A percentile compares a stretch with the other conserved stretches of the same genome.
Conservation (phyloP, 1,140 invertebrate genomes). For the Pararge aegeria region DNA sequence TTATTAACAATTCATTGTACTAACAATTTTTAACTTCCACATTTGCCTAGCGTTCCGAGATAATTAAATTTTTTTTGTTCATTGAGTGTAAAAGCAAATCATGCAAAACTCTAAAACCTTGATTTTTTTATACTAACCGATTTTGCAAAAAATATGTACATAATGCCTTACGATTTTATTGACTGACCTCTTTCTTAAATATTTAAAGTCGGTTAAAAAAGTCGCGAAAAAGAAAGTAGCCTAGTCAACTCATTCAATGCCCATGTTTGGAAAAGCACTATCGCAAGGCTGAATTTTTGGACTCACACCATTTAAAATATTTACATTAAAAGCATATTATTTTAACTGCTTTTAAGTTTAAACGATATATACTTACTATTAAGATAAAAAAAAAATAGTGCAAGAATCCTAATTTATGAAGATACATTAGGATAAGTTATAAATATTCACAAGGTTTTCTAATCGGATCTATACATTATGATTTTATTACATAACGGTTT, state of each 20-base stretch:
- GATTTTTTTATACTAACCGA: too few relatives aligned
- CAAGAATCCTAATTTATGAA: background rate
- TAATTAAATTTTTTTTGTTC: too few relatives aligned
- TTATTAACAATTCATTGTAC: too few relatives aligned
- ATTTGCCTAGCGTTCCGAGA: too few relatives aligned
- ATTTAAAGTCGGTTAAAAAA: too few relatives aligned
- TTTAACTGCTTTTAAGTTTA: background rate
- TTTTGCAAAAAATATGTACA: too few relatives aligned
- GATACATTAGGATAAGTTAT: background rate
- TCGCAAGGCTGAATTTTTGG: background rate
- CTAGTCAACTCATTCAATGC: background rate
- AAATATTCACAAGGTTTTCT: background rate
- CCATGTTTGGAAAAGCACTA: background rate
- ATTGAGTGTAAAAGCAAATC: too few relatives aligned
- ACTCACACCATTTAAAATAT: background rate
- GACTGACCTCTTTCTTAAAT: too few relatives aligned
- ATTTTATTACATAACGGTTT: constrained; percentile 2
- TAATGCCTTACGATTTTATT: too few relatives aligned
- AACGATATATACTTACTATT: background rate
- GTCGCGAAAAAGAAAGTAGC: background rate
- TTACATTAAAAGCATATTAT: background rate
- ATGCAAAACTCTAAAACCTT: too few relatives aligned
- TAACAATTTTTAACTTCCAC: too few relatives aligned
- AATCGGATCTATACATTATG: background rate
- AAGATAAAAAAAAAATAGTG: constrained; percentile 4